Conservation (phyloP, 23 tunicate species). For the Diplosoma virens region DNA sequence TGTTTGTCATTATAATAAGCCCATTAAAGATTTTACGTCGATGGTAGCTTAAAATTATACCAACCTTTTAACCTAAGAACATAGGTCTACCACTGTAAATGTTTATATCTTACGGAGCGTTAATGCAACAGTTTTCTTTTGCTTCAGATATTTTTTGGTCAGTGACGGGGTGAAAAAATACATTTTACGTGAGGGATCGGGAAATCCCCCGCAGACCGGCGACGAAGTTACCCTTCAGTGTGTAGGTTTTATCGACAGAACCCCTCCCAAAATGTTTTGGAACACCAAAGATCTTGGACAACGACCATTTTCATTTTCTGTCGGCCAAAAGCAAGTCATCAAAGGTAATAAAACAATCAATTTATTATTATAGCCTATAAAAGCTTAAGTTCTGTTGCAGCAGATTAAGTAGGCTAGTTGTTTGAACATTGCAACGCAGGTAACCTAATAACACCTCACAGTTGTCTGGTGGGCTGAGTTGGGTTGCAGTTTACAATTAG, state of each 20-base stretch:
- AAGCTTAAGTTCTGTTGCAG: not conserved
- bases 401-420: too few relatives aligned
- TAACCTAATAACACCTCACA: too few relatives aligned
- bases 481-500: too few relatives aligned
- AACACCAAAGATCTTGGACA: slow-evolving; percentile 85
- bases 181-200: slow-evolving; percentile 49
- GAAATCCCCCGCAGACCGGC: slow-evolving; percentile 39
- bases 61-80: not conserved
- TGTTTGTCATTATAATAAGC: too few relatives aligned
- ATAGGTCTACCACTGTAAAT: too few relatives aligned
- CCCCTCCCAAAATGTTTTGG: slow-evolving; percentile 83
- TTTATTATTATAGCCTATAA: too few relatives aligned
- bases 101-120: not conserved
- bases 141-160: slow-evolving; percentile 45
- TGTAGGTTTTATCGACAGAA: slow-evolving; percentile 62
- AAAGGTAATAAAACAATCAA: slow-evolving; percentile 68
- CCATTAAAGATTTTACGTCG: too few relatives aligned
- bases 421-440: too few relatives aligned
- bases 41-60: too few relatives aligned
- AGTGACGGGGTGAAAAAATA: slow-evolving; percentile 62
- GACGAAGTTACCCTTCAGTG: slow-evolving; percentile 81
- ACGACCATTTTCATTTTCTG: slow-evolving; percentile 54
- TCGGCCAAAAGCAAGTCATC: slow-evolving; percentile 86
- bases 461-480: too few relatives aligned
- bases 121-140: not conserved